Evolutionary conservation across 2,888 invertebrate species (phyloP).

Genomic region (Acanthococcus lagerstroemiae): DNA sequence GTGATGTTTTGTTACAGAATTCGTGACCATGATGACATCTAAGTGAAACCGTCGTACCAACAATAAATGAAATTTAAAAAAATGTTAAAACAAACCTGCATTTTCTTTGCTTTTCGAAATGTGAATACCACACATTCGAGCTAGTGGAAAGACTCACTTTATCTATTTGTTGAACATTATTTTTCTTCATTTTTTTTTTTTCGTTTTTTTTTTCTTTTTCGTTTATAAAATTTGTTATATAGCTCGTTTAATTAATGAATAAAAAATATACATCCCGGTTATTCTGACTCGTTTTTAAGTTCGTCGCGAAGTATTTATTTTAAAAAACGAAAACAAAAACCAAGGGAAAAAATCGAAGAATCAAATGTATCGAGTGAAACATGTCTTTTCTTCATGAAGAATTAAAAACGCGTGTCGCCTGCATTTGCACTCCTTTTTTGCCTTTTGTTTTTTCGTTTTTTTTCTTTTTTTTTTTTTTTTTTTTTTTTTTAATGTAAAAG

Average conservation of each 20-base stretch:
- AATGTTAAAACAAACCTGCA: conserved; percentile 30
- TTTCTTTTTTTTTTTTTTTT: conserved; percentile 8
- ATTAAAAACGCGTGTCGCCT: conserved; percentile 21
- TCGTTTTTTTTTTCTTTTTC: conserved; percentile 18
- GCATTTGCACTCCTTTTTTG: conserved; percentile 26
- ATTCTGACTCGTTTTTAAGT: conserved; percentile 17
- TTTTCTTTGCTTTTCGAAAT: conserved; percentile 32
- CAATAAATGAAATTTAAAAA: conserved; percentile 13
- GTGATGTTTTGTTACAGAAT: conserved; percentile 62
- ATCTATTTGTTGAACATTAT: conserved; percentile 31
- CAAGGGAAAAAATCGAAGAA: neutral
- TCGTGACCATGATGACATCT: conserved; percentile 99
- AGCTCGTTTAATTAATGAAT: conserved; percentile 28
- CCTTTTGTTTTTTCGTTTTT: neutral
- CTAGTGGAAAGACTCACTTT: conserved; percentile 32
- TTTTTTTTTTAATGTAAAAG: neutral
- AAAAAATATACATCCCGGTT: conserved; percentile 20
- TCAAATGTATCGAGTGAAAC: neutral
- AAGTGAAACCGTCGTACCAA: conserved; percentile 56
- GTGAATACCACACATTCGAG: conserved; percentile 32
- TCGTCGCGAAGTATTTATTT: conserved; percentile 10
- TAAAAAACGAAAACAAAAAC: neutral
- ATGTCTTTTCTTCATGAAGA: neutral
- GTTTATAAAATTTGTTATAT: conserved; percentile 28
- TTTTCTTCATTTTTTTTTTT: conserved; percentile 25